These are phyloP conservation scores for Tiliqua scincoides DNA, from an alignment of 2,113 vertebrate species.

Conservation along the genomic window DNA sequence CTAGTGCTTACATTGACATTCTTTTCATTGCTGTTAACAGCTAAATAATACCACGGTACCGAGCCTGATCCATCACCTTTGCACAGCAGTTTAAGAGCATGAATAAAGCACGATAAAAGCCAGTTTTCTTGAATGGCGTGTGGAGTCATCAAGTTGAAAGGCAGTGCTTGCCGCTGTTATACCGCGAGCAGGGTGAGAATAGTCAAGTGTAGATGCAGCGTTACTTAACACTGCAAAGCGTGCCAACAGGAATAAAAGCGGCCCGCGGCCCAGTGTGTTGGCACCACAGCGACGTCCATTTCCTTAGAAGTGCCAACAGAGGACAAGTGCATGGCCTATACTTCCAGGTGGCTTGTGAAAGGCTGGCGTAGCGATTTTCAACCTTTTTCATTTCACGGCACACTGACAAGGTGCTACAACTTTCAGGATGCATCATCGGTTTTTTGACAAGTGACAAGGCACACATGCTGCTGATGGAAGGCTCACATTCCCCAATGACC, in stretches of 20 bases:
- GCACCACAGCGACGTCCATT: background rate
- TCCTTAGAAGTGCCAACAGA: background rate
- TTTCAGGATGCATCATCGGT: too few species aligned
- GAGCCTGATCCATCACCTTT: background rate
- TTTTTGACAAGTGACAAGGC: too few species aligned
- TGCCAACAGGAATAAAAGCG: background rate
- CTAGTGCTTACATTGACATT: background rate
- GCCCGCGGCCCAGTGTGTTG: background rate
- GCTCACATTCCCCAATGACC: too few species aligned
- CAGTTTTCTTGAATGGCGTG: background rate
- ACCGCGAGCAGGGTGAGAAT: background rate
- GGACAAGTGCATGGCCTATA: background rate
- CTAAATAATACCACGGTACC: background rate
- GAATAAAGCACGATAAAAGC: constrained; percentile 17
- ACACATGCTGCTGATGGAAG: too few species aligned
- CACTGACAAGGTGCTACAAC: too few species aligned
- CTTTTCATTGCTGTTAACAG: background rate
- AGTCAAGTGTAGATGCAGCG: background rate
- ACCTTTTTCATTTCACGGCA: too few species aligned
- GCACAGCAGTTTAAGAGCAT: background rate
- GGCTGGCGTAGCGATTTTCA: too few species aligned
- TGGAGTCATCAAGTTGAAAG: background rate
- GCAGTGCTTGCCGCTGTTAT: background rate
- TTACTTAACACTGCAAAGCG: background rate
- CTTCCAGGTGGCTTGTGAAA: background rate